These are phyloP conservation scores for Nothoprocta pentlandii DNA, from an alignment of 2,113 vertebrate genomes.

Conservation along the genomic window DNA sequence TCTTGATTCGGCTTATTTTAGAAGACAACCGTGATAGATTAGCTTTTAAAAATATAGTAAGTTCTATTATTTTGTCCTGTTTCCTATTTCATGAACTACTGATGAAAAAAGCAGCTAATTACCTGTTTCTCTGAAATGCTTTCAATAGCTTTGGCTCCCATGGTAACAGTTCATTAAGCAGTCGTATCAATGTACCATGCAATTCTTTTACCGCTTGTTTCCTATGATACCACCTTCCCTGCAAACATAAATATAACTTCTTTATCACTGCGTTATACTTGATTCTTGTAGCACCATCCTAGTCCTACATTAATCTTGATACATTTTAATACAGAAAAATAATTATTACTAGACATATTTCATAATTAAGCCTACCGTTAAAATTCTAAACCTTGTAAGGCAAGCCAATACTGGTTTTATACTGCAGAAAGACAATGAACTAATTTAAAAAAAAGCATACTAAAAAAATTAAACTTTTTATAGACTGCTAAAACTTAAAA, in stretches of 20 bases:
- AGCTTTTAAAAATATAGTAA: background rate
- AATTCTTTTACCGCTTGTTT: slow-evolving; percentile 95
- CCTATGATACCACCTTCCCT: slow-evolving; percentile 92
- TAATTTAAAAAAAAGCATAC: background rate
- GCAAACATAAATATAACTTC: slow-evolving; percentile 60
- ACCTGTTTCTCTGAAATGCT: slow-evolving; percentile 98
- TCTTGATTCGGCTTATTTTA: background rate
- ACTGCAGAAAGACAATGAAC: background rate
- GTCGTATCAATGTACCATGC: slow-evolving; percentile 92
- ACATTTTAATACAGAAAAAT: background rate
- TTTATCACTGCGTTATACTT: slow-evolving; percentile 19
- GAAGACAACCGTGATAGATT: background rate
- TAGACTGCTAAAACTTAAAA: background rate
- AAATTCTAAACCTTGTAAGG: background rate
- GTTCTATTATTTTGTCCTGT: background rate
- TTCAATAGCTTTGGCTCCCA: slow-evolving; percentile 98
- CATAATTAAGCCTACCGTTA: background rate
- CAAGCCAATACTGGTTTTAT: background rate
- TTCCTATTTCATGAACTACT: background rate
- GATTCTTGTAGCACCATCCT: background rate
- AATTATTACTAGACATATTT: background rate
- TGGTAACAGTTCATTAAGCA: slow-evolving; percentile 95
- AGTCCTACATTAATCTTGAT: background rate
- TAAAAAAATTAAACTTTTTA: background rate
- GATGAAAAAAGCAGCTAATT: slow-evolving; percentile 49